A percentile compares a stretch with the other conserved stretches of the same genome.
Evolutionary conservation across 2,797 vertebrate genomes (phyloP).

Genomic region (Chrysolophus pictus): DNA sequence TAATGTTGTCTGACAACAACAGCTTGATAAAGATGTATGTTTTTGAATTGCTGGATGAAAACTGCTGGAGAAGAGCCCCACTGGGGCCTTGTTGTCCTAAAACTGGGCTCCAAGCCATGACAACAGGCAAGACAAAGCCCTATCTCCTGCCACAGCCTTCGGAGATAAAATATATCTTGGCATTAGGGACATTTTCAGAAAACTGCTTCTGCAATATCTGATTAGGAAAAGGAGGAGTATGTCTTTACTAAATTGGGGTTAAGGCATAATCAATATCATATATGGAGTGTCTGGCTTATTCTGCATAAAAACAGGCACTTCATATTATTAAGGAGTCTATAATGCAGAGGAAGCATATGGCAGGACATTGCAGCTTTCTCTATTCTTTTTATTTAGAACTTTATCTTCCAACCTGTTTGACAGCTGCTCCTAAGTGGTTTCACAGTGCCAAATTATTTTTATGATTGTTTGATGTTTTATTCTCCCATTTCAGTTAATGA

Average conservation of each 20-base stretch:
- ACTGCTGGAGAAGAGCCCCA: constrained; percentile 83
- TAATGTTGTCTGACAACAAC: constrained; percentile 99
- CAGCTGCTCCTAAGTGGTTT: constrained; percentile 92
- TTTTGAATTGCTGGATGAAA: constrained; percentile 86
- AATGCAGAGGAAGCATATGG: constrained; percentile 85
- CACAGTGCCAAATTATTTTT: constrained; percentile 95
- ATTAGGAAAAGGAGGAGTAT: constrained; percentile 85
- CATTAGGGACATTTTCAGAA: constrained; percentile 84
- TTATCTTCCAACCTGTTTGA: constrained; percentile 92
- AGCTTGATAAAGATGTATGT: constrained; percentile 99
- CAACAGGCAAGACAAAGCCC: constrained; percentile 86
- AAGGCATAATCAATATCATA: constrained; percentile 97
- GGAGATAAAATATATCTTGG: constrained; percentile 86
- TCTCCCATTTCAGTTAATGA: constrained; percentile 95
- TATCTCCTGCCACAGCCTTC: constrained; percentile 82
- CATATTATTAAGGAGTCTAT: constrained; percentile 90
- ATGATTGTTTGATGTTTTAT: constrained; percentile 95
- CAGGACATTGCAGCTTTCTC: constrained; percentile 79
- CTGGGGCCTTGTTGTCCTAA: constrained; percentile 84
- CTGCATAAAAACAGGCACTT: constrained; percentile 89
- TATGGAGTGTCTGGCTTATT: constrained; percentile 84
- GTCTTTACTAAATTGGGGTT: constrained; percentile 90
- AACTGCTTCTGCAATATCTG: constrained; percentile 86
- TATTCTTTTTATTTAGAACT: constrained; percentile 89
- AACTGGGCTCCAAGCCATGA: constrained; percentile 87